These are phyloP conservation scores for Cairina moschata DNA, from an alignment of 2,113 vertebrate genomes.

Conservation along the genomic window DNA sequence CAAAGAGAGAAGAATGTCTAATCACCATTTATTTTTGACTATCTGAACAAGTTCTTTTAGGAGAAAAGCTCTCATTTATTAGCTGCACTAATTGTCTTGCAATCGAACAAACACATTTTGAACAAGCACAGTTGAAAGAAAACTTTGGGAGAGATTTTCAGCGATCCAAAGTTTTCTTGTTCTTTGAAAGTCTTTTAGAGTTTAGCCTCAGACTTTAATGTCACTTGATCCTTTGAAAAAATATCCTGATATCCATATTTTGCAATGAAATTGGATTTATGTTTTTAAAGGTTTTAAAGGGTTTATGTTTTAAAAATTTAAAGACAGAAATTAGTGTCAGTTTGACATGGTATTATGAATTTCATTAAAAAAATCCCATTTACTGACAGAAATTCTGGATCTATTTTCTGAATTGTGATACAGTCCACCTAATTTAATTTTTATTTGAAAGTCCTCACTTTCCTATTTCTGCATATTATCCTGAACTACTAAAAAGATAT, in stretches of 20 bases:
- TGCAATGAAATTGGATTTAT: background rate
- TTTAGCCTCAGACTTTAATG: background rate
- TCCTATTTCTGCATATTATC: background rate
- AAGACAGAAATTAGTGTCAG: background rate
- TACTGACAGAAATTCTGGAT: background rate
- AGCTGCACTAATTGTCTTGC: background rate
- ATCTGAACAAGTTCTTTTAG: background rate
- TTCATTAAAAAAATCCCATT: fast-evolving
- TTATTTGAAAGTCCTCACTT: background rate
- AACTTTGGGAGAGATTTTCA: background rate
- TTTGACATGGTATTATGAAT: background rate
- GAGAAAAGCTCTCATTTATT: background rate
- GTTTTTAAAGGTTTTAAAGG: background rate
- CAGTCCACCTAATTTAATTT: background rate
- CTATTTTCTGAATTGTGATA: background rate
- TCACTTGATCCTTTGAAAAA: background rate
- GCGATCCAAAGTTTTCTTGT: background rate
- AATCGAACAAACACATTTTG: background rate
- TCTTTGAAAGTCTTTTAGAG: background rate
- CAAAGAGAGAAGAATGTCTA: fast-evolving
- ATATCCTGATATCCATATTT: background rate
- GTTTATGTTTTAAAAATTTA: background rate
- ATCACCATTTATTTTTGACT: background rate
- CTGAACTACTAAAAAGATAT: background rate
- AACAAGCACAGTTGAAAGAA: background rate